Evolutionary conservation across 1,140 invertebrate genomes (phyloP), one percentile per base, ranked within the genome.

Genomic region (Caligus rogercresseyi): DNA sequence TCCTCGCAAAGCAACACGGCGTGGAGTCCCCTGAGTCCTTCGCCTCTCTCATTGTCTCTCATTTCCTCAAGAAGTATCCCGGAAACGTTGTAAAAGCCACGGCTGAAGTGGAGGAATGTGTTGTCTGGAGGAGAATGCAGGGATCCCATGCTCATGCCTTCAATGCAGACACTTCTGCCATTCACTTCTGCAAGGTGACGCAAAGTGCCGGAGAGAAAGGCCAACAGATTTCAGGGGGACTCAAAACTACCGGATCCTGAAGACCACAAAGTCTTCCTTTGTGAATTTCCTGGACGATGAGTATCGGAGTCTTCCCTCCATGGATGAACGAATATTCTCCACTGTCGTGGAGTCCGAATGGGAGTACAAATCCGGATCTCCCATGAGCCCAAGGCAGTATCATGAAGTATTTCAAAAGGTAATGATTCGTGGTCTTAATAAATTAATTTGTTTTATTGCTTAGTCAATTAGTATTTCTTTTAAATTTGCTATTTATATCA

Each of bases 191-290:
- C 68, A 77, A 78, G 69, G 82, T 85, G 14, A 76, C 76, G 1
- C 77, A 81, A 69, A 71, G 72, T 21, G 73, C 81, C 59, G 78
- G 79, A 67, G 81, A 13, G 55, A 43, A 24, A 31, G 1, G 1
- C 18, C 31, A 15, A 26, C 24, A 65, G 43, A n/a, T 15, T 11
- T 15, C 54, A 62, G 23, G n/a, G 43, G 23, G 21, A 19, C 18
- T 61, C 31, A 64, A 24, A 51, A 31, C 4, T n/a, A 56, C 24
- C 53, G 25, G 52, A 64, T 86, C 0, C 69, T 85, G 58, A 85
- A 85, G 72, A 85, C 83, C 0, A 86, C 84, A 0, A 81, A 85
- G 68, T 85, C 83, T 1, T 79, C 83, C 3, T 87, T 87, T 69
- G 80, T 79, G 1, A 81, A 85, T 70, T 63, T 63, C 25, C 21